Base-by-base conservation (phyloP, 2,797 vertebrate genomes). In the Epinephelus coioides region DNA sequence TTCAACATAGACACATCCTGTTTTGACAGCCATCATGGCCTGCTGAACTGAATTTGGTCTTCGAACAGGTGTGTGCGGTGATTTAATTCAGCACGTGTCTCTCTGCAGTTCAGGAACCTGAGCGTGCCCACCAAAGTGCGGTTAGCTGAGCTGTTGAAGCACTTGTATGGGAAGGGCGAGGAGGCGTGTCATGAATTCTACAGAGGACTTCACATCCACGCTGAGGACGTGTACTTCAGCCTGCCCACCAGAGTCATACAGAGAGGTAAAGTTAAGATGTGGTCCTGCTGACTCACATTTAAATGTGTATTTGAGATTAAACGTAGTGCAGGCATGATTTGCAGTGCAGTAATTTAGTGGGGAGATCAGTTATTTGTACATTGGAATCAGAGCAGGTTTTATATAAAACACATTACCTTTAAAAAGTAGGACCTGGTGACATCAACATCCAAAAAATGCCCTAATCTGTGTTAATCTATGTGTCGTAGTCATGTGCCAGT, bases 111-210 rank as follows among this genome's bases (percentile, higher is more conserved):
- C 92, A 95, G 97, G 87, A 97, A 95, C 81, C 94, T 97, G 81
- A 95, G 92, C 13, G 91, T 95, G 1, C 94, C 95, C 18, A 92
- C 96, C 54, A 85, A 93, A 5, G 72, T 92, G 70, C 91, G 97
- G 27, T 89, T 97, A 77, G 93, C 92, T 12, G 95, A 95, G 82
- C 93, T 98, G 66, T 79, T 98, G 86, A 94, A 89, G 69, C 94
- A 96, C 87, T 94, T 98, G 74, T 92, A 95, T 34, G 87, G 76
- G 76, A 96, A 95, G 53, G 95, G 96, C 0, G 96, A 97, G 23
- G 95, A 95, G 21, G 96, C 96, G 2, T 98, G 97, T 85, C 95
- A 95, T 40, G 97, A 98, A 85, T 97, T 98, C 88, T 98, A 98
- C 95, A 92, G 96, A 40, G 97, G 97, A 10, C 91, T 98, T 14